phyloP scores from a whole-genome alignment of 2,888 invertebrate genomes.

The Drosophila villosipedis region DNA sequence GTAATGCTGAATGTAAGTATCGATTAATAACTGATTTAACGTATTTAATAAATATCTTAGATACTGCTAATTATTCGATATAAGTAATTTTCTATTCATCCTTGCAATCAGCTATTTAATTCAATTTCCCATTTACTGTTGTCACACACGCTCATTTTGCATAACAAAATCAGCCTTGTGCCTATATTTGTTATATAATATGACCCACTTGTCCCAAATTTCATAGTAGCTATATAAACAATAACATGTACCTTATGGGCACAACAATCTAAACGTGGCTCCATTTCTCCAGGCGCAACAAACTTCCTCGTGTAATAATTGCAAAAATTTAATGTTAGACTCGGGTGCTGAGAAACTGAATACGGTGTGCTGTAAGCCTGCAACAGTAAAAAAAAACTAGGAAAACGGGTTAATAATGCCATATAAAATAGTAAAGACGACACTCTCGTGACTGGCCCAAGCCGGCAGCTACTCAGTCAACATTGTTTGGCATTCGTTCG shows the following conservation, averaged over 20 bases:
- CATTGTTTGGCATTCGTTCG: constrained; percentile 48
- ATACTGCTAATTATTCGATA: neutral
- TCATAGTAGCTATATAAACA: constrained; percentile 13
- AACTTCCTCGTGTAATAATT: constrained; percentile 58
- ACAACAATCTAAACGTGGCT: constrained; percentile 5
- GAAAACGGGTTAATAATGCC: constrained; percentile 82
- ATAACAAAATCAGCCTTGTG: neutral
- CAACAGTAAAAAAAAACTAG: constrained; percentile 64
- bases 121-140: neutral
- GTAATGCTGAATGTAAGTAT: neutral
- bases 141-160: neutral
- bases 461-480: constrained; percentile 49
- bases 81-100: neutral
- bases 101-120: neutral
- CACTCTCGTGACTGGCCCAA: constrained; percentile 76
- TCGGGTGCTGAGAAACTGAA: constrained; percentile 42
- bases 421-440: constrained; percentile 77
- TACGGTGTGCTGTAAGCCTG: constrained; percentile 19
- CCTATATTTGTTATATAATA: constrained; percentile 36
- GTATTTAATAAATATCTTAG: neutral
- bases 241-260: constrained; percentile 23
- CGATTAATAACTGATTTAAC: neutral
- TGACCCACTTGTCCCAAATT: constrained; percentile 46
- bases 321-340: constrained; percentile 58
- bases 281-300: constrained; percentile 17